Conservation (phyloP, 2,797 vertebrate species). For the Trachops cirrhosus region DNA sequence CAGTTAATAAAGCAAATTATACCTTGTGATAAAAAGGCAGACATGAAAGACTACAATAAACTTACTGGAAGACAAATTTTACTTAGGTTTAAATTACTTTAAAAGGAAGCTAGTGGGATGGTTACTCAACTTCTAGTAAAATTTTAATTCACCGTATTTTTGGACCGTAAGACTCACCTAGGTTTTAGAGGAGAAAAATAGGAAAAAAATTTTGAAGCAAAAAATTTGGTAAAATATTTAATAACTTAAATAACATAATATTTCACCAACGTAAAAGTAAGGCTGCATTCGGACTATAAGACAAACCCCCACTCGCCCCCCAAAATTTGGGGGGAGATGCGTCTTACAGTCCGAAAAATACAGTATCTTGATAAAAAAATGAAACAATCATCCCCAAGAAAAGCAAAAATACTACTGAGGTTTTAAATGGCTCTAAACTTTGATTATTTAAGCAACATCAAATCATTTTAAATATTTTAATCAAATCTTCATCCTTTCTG, state of each 20-base stretch:
- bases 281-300: no score
- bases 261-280: no score
- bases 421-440: background rate
- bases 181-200: no score
- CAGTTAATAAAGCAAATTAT: background rate
- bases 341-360: no score
- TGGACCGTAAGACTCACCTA: no score
- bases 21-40: background rate
- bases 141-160: background rate
- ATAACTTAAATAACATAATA: no score
- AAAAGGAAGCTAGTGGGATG: background rate
- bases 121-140: background rate
- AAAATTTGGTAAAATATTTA: no score
- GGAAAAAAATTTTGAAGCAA: no score
- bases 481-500: background rate
- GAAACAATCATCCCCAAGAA: background rate
- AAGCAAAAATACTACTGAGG: background rate
- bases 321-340: no score
- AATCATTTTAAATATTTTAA: background rate
- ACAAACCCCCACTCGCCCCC: no score
- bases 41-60: background rate
- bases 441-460: background rate
- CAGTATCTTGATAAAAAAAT: background rate
- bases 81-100: background rate
- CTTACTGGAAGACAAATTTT: background rate